Percentiles rank a stretch among this genome's conserved stretches.
Conservation (phyloP, 2,113 vertebrate genomes). For the Tonatia bakeri region DNA sequence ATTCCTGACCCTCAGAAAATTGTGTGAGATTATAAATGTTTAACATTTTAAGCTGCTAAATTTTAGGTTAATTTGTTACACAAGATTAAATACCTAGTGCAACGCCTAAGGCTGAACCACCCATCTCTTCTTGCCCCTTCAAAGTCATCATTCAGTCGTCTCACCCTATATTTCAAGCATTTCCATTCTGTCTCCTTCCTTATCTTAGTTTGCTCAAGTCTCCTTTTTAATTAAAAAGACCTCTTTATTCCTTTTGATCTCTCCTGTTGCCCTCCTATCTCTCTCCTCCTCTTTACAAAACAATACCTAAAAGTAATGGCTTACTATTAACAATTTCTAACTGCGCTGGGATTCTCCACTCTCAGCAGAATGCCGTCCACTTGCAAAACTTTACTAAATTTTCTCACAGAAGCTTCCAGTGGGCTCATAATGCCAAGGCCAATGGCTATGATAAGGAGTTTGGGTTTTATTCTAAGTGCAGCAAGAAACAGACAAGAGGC, state of each 20-base stretch:
- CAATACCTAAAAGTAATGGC: not conserved
- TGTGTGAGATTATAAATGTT: not conserved
- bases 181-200: not conserved
- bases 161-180: not conserved
- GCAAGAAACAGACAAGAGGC: not conserved
- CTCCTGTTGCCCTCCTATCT: not conserved
- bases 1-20: not conserved
- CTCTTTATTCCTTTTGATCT: too few relatives aligned
- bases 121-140: not conserved
- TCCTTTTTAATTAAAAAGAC: not conserved
- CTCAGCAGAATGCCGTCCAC: not conserved
- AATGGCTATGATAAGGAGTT: not conserved
- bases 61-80: not conserved
- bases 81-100: not conserved
- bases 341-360: not conserved
- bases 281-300: not conserved
- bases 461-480: not conserved
- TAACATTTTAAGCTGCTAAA: not conserved
- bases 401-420: not conserved
- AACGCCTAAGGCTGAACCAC: not conserved
- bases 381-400: not conserved
- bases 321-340: not conserved
- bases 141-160: not conserved
- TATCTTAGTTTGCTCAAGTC: not conserved
- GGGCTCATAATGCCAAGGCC: not conserved